These are phyloP conservation scores for Cherax quadricarinatus DNA, from an alignment of 1,140 invertebrate species.

Conservation along the genomic window DNA sequence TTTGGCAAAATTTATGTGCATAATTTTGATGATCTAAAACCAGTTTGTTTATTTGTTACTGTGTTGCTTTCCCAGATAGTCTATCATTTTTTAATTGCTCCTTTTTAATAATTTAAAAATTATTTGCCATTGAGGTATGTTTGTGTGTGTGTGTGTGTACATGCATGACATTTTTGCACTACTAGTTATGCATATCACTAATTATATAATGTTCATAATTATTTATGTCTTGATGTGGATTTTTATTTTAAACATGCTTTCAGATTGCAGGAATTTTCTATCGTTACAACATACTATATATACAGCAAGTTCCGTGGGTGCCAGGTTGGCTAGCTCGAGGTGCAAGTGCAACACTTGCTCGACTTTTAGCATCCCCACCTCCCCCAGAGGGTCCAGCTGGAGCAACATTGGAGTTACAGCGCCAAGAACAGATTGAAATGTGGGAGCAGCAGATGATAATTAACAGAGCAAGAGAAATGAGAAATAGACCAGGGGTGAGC, in stretches of 20 bases:
- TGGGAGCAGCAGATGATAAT: constrained; percentile 79
- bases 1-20: too few relatives aligned
- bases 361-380: constrained; percentile 77
- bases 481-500: constrained; percentile 72
- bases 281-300: constrained; percentile 77
- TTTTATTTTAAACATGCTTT: constrained; percentile 57
- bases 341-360: constrained; percentile 76
- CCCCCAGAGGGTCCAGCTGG: constrained; percentile 78
- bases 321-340: constrained; percentile 77
- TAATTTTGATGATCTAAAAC: too few relatives aligned
- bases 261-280: constrained; percentile 79
- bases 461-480: constrained; percentile 57
- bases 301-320: constrained; percentile 77
- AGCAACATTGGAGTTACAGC: constrained; percentile 80
- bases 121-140: too few relatives aligned
- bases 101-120: too few relatives aligned
- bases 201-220: too few relatives aligned
- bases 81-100: too few relatives aligned
- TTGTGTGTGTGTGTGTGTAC: too few relatives aligned
- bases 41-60: too few relatives aligned
- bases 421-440: constrained; percentile 79
- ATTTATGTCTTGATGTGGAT: neutral
- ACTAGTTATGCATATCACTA: too few relatives aligned
- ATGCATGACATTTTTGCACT: too few relatives aligned
- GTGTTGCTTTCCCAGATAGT: too few relatives aligned